Evolutionary conservation across 2,797 vertebrate species (phyloP).

Genomic region (Acrocephalus scirpaceus): DNA sequence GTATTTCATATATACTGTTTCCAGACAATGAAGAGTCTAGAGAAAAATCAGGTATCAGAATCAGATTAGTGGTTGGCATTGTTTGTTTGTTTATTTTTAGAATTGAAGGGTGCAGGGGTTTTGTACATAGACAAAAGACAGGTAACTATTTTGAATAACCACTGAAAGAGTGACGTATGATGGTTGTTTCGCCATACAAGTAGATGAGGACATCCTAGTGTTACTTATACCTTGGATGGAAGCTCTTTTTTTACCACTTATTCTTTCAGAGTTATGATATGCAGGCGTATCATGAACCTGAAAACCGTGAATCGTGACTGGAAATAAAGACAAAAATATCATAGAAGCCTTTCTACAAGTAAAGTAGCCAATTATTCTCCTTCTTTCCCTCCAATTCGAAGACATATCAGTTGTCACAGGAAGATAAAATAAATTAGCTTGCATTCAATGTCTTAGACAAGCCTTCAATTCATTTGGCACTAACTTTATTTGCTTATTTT

Average conservation of each 20-base stretch:
- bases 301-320: background rate
- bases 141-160: background rate
- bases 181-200: background rate
- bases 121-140: background rate
- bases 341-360: background rate
- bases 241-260: background rate
- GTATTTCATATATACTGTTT: background rate
- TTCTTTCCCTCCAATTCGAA: background rate
- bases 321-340: background rate
- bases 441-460: background rate
- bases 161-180: background rate
- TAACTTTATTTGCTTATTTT: background rate
- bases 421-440: background rate
- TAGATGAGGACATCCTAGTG: background rate
- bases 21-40: background rate
- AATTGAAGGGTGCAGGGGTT: background rate
- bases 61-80: background rate
- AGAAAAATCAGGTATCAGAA: background rate
- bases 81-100: background rate
- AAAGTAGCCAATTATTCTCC: background rate
- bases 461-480: background rate
- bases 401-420: background rate
- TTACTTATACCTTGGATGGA: background rate
- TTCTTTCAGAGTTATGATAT: background rate
- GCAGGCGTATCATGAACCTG: background rate